phyloP scores from a whole-genome alignment of 2,113 vertebrate genomes.

The Terrapene triunguis region DNA sequence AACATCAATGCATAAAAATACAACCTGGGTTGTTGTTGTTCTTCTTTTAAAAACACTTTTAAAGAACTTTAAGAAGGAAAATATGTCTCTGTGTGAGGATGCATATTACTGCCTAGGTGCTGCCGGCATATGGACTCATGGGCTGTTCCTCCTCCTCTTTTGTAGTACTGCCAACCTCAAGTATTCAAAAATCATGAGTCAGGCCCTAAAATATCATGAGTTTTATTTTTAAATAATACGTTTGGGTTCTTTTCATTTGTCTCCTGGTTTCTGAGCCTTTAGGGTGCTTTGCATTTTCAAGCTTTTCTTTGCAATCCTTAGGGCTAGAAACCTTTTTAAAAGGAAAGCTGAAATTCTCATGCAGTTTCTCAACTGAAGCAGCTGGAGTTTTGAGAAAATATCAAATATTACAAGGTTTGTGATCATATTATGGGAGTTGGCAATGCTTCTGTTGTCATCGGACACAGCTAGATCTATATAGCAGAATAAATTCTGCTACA shows the following conservation, averaged over 20 bases:
- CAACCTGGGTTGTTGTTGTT: not conserved
- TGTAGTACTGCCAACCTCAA: not conserved
- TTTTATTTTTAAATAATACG: slow-evolving; percentile 7
- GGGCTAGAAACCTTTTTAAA: not conserved
- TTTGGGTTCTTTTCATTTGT: not conserved
- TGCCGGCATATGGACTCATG: not conserved
- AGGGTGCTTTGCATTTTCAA: not conserved
- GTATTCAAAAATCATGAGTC: not conserved
- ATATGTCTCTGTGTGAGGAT: not conserved
- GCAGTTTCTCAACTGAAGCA: not conserved
- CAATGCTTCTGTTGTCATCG: not conserved
- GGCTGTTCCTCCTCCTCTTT: not conserved
- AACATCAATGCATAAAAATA: not conserved
- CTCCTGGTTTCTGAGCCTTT: not conserved
- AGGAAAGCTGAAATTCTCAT: not conserved
- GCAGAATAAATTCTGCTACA: not conserved
- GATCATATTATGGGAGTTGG: not conserved
- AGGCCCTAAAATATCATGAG: not conserved
- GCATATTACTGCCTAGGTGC: not conserved
- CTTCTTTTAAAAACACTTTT: slow-evolving; percentile 10
- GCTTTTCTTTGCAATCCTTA: not conserved
- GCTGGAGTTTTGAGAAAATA: not conserved
- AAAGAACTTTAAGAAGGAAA: not conserved
- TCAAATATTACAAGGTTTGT: not conserved
- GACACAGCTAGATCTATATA: not conserved